Evolutionary conservation across 2,888 invertebrate genomes (phyloP), one percentile per base, ranked within the genome.

Genomic region (Chrysolina haemoptera): DNA sequence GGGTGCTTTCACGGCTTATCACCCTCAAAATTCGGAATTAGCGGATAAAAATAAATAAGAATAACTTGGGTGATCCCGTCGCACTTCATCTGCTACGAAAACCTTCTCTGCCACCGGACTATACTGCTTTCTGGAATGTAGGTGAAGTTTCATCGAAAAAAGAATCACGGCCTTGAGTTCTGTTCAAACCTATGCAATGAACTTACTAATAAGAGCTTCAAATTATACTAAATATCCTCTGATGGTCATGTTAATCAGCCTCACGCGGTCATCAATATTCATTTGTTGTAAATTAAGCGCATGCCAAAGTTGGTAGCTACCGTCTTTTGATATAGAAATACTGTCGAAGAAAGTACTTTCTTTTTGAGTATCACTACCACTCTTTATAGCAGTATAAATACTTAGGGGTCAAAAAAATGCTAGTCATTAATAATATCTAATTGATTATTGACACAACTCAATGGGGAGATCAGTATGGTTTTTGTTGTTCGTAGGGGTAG

Each of bases 311-410:
- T 53, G 67, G 53, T 27, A 16, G 40, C 66, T 35, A 18, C 12
- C 9, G 27, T 22, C n/a, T 2, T 66, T 66, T 16, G 66, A 66
- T 66, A 66, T 43, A 20, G 22, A n/a, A 18, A 8, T 65, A 41
- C 66, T 40, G 43, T n/a, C 11, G 27, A 75, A 71, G 71, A 71
- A 71, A 69, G 68, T 71, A 59, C 68, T 74, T 74, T 62, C 53
- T 40, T 10, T n/a, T 48, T 18, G 22, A 4, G 16, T 59, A 16
- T 12, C 40, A 18, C 14, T 53, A 18, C 53, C 67, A 67, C 67
- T 67, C 71, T 75, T 75, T 75, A 75, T 75, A 66, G 75, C 71
- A 50, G 66, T 75, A 75, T 75, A 75, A 65, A 74, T 65, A 71
- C 46, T 48, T 50, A 71, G 65, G 75, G 75, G 68, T 59, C 65